Evolutionary conservation across 1,140 invertebrate genomes (phyloP), one percentile per base, ranked within the genome.

Genomic region (Drosophila neocordata): DNA sequence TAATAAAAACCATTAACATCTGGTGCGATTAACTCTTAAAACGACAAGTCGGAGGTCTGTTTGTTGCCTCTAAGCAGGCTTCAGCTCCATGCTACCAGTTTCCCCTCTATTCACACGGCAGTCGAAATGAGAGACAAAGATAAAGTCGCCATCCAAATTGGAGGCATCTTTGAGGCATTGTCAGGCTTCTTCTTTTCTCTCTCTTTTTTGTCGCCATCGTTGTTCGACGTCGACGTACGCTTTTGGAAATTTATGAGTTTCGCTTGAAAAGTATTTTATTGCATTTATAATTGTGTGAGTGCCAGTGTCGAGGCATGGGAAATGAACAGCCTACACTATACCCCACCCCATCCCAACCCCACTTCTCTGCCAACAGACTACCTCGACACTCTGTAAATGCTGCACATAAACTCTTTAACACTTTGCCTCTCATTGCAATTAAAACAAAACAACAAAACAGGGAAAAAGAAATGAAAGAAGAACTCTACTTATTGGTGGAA

Each of bases 391-490:
- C 66, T 65, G 73, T 87, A 88, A 90, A 90, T 90, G 88, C 80
- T 84, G 88, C 87, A 90, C 88, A 90, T 90, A 90, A 90, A 90
- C 87, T 90, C 82, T 90, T 90, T 90, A 90, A 90, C 88, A 90
- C 88, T 90, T 87, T 82, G 77, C 76, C 76, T 85, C 82, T 78
- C 71, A 75, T 75, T 87, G 88, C 88, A 90, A 90, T 90, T 90
- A 90, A 90, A 79, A 78, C 27, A 18, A 67, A 62, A 31, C 1
- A 31, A 31, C 27, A 31, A 31, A 31, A 24, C 22, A 24, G 6
- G 6, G 8, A 48, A 11, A 48, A 48, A 44, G 38, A 44, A 20
- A 20, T 48, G 52, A 64, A 62, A 48, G 57, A 68, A 69, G 56
- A 70, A 60, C 69, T 88, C 82, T 78, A 85, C 82, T 88, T 85